Evolutionary conservation across 1,140 invertebrate species (phyloP), one percentile per base, ranked within the genome.

Genomic region (Drosophila takahashii): DNA sequence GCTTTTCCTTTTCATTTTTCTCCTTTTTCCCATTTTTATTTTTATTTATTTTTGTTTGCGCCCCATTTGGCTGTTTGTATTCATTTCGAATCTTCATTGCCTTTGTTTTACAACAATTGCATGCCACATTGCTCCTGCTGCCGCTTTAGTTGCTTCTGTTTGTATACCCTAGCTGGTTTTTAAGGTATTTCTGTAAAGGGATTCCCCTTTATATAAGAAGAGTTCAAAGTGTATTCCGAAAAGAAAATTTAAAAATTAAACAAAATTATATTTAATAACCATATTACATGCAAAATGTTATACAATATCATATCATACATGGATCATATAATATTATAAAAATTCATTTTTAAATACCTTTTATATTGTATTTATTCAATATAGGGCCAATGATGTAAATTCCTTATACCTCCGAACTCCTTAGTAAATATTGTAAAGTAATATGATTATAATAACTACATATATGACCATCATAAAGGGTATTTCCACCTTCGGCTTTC

Each of bases 51-150:
- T 53, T 72, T 72, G 65, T 71, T 69, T 58, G 52, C 69, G 69
- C 67, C 65, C 67, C 64, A 70, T 70, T 70, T 73, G 70, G 50
- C 67, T 72, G 54, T 81, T 84, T 86, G 79, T 77, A 78, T 77
- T 72, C 69, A 64, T 81, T 81, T 84, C 53, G 72, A 83, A 61
- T 59, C 76, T 87, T 87, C 84, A 89, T 87, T 77, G 71, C 79
- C 79, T 83, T 87, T 87, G 79, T 84, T 87, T 89, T 87, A 87
- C 77, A 87, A 83, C 84, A 87, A 87, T 86, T 83, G 81, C 81
- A 86, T 75, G 81, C 66, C 73, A 53, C 73, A 65, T 57, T 72
- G 65, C 42, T 74, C 29, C 41, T 70, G 75, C 58, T 52, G 42
- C 32, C 18, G 64, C 34, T 37, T 11, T 34, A 13, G 29, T 8